phyloP scores from a whole-genome alignment of 2,888 invertebrate genomes.

The Hermaeophaga mercurialis region DNA sequence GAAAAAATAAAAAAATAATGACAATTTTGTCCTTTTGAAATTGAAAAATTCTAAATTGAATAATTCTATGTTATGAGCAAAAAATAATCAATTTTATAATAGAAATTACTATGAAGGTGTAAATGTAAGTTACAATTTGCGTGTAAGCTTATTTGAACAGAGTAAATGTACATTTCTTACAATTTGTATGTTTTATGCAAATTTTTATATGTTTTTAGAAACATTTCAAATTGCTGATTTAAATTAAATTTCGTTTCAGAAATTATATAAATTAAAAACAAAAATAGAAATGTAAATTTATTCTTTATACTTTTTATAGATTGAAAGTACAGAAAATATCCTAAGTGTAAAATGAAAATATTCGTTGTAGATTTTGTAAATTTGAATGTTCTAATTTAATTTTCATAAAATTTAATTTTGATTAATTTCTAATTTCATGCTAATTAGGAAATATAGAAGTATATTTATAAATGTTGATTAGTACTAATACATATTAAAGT shows the following conservation, averaged over 20 bases:
- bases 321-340: constrained; percentile 4
- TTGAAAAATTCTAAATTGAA: constrained; percentile 19
- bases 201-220: too few species aligned
- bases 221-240: too few species aligned
- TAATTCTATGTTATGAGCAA: constrained; percentile 1
- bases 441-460: not conserved
- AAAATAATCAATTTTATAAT: constrained; percentile 10
- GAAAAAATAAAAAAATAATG: constrained; percentile 29
- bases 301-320: not conserved
- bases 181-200: too few species aligned
- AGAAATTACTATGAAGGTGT: constrained; percentile 17
- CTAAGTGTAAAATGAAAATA: constrained; percentile 1
- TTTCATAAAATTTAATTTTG: constrained; percentile 5
- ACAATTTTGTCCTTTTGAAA: constrained; percentile 16
- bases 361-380: not conserved
- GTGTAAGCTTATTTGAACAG: not conserved
- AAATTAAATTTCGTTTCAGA: too few species aligned
- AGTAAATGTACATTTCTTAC: constrained; percentile 28
- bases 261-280: not conserved
- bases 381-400: not conserved
- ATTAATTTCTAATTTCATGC: not conserved
- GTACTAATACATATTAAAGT: too few species aligned
- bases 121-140: not conserved
- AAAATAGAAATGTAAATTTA: constrained; percentile 6
- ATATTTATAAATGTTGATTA: too few species aligned